Evolutionary conservation across 2,888 invertebrate genomes (phyloP), one percentile per base, ranked within the genome.

Genomic region (Heterodera filipjevi): DNA sequence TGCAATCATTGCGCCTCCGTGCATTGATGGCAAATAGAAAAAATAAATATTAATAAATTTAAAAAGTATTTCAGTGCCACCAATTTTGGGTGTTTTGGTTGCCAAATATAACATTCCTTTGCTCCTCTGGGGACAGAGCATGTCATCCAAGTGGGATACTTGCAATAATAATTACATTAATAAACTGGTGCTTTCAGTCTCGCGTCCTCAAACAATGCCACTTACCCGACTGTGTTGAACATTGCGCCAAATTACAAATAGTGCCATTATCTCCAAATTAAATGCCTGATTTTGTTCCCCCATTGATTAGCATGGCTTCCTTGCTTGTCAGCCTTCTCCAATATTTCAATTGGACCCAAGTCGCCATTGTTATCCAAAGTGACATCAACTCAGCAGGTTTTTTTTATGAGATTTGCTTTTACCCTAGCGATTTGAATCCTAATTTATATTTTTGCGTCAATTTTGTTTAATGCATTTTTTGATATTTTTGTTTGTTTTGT

Each of bases 1-100:
- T 70, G 82, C 83, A 3, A 59, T 86, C 14, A 81, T 86, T 49
- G 85, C 83, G 16, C 82, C 86, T 16, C 82, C 86, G 1, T 86
- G 86, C 76, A 83, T 35, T 16, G 82, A 82, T 32, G 79, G 84
- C 78, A 32, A 74, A 68, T 73, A 0, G 44, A 71, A 14, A 14
- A 49, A 49, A 72, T 46, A 53, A 44, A 27, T n/a, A 53, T n/a
- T 27, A 59, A 27, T 27, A 27, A 27, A 59, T 27, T 27, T 27
- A 59, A 59, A 59, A 49, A 10, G 1, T 16, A 14, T 19, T 49
- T 12, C n/a, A 30, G 53, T 49, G 27, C 44, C 46, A n/a, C 53
- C 53, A 70, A 70, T 70, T 19, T 32, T 81, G 22, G 79, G 82
- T 72, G n/a, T 78, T 80, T 32, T 82, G 76, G 85, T 80, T 79